Evolutionary conservation across 2,888 invertebrate genomes (phyloP).

Genomic region (Helicoverpa assulta): DNA sequence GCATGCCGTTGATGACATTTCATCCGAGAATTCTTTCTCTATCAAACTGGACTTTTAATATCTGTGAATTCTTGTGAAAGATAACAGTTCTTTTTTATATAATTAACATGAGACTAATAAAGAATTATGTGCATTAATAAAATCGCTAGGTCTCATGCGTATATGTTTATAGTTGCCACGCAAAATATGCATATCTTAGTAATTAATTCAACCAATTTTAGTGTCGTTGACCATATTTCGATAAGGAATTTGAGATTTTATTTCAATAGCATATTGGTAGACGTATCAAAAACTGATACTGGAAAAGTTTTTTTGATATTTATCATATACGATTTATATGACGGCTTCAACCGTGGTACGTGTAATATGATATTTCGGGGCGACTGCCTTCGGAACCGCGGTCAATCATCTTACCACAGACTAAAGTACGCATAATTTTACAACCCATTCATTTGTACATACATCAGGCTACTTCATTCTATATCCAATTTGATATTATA

Average conservation of each 20-base stretch:
- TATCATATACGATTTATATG: constrained; percentile 19
- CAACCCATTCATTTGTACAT: constrained; percentile 1
- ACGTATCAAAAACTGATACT: constrained; percentile 2
- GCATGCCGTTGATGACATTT: constrained; percentile 11
- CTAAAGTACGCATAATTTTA: constrained; percentile 17
- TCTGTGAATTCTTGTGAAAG: neutral
- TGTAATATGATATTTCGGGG: constrained; percentile 47
- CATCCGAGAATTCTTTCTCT: constrained; percentile 6
- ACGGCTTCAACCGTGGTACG: constrained; percentile 4
- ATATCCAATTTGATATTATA: neutral
- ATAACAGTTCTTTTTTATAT: constrained; percentile 4
- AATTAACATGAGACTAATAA: constrained; percentile 17
- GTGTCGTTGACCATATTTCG: constrained; percentile 2
- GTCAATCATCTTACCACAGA: constrained; percentile 32
- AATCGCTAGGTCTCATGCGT: constrained; percentile 4
- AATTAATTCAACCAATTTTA: constrained; percentile 34
- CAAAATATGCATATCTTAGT: constrained; percentile 11
- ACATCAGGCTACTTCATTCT: neutral
- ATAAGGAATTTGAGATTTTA: constrained; percentile 8
- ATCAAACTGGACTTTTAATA: neutral
- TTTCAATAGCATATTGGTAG: neutral
- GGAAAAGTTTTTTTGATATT: constrained; percentile 21
- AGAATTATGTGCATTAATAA: constrained; percentile 23
- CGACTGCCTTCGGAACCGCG: constrained; percentile 2
- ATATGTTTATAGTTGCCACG: neutral